Conservation (phyloP, 2,113 vertebrate genomes). For the Sapajus apella region DNA sequence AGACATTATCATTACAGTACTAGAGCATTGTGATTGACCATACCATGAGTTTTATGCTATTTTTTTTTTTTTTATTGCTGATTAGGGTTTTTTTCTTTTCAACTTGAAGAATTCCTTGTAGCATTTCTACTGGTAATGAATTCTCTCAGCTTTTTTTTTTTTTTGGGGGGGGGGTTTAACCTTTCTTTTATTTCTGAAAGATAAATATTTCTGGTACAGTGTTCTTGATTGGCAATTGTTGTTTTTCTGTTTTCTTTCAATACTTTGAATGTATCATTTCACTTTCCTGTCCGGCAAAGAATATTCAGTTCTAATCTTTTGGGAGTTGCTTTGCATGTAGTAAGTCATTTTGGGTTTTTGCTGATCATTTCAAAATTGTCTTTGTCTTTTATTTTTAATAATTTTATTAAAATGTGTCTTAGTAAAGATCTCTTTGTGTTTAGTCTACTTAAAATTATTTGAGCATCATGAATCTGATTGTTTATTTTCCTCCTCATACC, state of each 20-base stretch:
- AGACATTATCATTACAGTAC: too few relatives aligned
- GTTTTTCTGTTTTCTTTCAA: not conserved
- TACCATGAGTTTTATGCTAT: too few relatives aligned
- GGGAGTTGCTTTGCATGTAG: not conserved
- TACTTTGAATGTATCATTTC: not conserved
- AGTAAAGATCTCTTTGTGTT: not conserved
- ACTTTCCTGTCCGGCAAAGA: not conserved
- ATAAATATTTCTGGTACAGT: not conserved
- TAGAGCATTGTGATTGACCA: too few relatives aligned
- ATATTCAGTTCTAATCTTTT: not conserved
- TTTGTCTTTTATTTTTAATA: not conserved
- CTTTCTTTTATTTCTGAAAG: not conserved
- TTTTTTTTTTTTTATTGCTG: not conserved
- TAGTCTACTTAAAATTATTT: not conserved
- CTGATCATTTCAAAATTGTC: not conserved
- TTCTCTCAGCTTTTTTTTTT: not conserved
- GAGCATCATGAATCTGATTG: not conserved
- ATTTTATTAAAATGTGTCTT: not conserved
- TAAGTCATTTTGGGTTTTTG: not conserved
- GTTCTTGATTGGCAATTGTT: not conserved
- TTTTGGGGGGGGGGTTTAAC: not conserved
- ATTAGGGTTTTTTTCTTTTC: not conserved
- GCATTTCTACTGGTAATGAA: not conserved
- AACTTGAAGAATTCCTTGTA: not conserved
- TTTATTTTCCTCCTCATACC: not conserved